Base-by-base conservation (phyloP, 2,888 invertebrate genomes). In the Agonopterix arenella region DNA sequence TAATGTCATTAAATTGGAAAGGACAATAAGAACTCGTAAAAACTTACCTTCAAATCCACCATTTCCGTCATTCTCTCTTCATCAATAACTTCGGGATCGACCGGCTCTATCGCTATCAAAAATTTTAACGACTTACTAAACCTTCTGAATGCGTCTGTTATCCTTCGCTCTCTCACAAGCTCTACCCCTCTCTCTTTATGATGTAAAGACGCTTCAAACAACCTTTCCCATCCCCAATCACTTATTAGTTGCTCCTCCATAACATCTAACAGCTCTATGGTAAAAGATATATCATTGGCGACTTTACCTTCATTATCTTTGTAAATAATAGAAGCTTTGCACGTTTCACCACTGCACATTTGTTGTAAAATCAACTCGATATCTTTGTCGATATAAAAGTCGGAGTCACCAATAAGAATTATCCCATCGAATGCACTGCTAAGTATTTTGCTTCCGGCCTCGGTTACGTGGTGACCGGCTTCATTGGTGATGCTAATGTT, bases 111-210 rank as follows among this genome's bases (percentile, higher is more conserved):
- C 1, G 88, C 81, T 4, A 93, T 91, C 5, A 96, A 66, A 63
- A 94, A 89, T 76, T 95, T 95, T 18, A 95, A 86, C 1, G 94
- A 93, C 73, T 93, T 93, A 55, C 91, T 92, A 72, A 96, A 97
- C 52, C 86, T 75, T n/a, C 81, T 66, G 61, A 95, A 96, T 0
- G 96, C 95, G 70, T 95, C 94, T 8, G 85, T 68, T 48, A 86
- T 80, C 48, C 92, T 90, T 54, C 91, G 90, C 1, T 85, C 69
- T 67, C 92, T 92, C 55, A 94, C 95, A 54, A 95, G 84, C 36
- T 88, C 73, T 0, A 94, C 93, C 2, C 93, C 92, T 40, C 76
- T 68, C 53, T 90, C 90, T 73, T 92, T 92, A 58, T 91, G 89
- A 59, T 85, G 81, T 36, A 80, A 60, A 1, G 91, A 88, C 11